phyloP scores from a whole-genome alignment of 2,113 vertebrate genomes.

The Hyaena hyaena region DNA sequence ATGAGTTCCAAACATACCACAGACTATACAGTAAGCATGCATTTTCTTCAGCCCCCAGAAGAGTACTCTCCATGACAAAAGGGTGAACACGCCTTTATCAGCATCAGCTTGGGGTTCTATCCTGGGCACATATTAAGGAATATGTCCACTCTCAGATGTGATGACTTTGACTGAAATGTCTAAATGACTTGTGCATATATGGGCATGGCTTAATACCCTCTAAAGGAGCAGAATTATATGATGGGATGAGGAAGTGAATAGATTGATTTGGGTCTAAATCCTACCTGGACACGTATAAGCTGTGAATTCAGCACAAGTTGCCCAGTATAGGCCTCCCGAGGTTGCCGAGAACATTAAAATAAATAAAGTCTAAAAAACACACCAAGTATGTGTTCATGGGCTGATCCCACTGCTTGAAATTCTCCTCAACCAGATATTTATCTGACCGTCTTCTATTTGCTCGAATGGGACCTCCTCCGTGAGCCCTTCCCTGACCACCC shows the following conservation, averaged over 20 bases:
- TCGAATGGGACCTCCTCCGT: neutral
- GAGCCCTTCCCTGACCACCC: neutral
- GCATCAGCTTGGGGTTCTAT: neutral
- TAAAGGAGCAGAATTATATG: neutral
- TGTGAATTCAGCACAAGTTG: neutral
- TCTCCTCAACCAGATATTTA: neutral
- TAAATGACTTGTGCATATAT: neutral
- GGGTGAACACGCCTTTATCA: neutral
- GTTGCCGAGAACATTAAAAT: neutral
- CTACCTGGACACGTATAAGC: neutral
- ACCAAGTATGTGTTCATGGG: neutral
- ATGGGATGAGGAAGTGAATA: neutral
- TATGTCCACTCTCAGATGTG: neutral
- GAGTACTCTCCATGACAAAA: neutral
- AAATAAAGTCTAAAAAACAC: constrained; percentile 22
- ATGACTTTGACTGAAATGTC: neutral
- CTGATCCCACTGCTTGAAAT: neutral
- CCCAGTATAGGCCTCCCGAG: neutral
- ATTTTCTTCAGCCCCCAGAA: neutral
- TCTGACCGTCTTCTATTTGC: neutral
- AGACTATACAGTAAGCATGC: neutral
- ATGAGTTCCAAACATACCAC: neutral
- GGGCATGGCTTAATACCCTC: neutral
- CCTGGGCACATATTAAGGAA: neutral
- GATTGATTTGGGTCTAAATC: neutral